Evolutionary conservation across 53 echinoderm and acorn worm genomes (phyloP), one percentile per base, ranked within the genome.

Genomic region (Henricia sp.): DNA sequence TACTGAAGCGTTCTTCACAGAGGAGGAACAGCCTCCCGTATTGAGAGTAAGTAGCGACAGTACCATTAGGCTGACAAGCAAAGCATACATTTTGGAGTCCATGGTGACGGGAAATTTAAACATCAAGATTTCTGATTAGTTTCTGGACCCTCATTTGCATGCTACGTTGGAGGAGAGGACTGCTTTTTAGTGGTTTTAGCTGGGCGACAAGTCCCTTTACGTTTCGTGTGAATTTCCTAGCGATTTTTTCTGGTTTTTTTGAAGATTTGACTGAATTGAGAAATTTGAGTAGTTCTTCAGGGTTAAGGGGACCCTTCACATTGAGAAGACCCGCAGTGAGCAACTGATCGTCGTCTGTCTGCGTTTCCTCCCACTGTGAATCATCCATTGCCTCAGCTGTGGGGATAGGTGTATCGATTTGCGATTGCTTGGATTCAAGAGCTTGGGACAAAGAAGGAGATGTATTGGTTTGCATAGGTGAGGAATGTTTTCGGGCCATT

Each of bases 11-110:
- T 66, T 66, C 1, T 37, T 33, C 35, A 37, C 37, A 12, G 66
- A 33, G 12, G 66, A 66, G 35, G 74, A 53, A 42, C 74, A 74
- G 53, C 74, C 74, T 21, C 56, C 21, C 24, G 55, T 33, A 37
- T 74, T 74, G 19, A 77, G 60, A 0, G 77, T 77, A 0, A 77
- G 41, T 41, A 57, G 27, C 40, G 77, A 59, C 57, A 57, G 54
- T 23, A 33, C 35, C 37, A 74, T 74, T 20, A 21, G 20, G 16
- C 44, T 25, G 20, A 24, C 44, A 72, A 44, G 28, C 1, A 37
- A 53, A 21, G 16, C 16, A 66, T 35, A 66, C 1, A 8, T 66
- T 66, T 14, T 66, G 27, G 14, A 1, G 25, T 69, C 46, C 46
- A 43, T 69, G 8, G 27, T 41, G 44, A 14, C 8, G 25, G 14